Conservation (phyloP, 2,113 vertebrate genomes). For the Pampusana beccarii region DNA sequence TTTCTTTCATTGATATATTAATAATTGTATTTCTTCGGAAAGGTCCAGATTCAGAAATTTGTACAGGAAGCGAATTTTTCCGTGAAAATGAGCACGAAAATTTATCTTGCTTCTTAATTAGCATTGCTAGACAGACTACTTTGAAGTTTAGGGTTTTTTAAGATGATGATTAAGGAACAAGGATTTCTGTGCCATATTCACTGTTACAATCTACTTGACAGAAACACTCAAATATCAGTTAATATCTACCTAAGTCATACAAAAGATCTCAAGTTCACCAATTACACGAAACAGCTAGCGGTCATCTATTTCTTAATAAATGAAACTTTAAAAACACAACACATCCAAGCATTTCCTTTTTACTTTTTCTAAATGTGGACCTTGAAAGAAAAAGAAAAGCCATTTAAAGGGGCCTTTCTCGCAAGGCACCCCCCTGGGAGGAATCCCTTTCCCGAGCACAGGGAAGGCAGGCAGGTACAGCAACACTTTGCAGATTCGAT, state of each 20-base stretch:
- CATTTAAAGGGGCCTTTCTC: not conserved
- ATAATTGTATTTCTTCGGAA: not conserved
- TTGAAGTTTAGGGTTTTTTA: not conserved
- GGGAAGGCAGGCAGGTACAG: not conserved
- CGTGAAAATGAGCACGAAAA: not conserved
- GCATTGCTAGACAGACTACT: not conserved
- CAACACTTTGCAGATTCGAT: not conserved
- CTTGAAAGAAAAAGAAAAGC: not conserved
- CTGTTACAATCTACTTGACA: not conserved
- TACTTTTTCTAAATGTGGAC: not conserved
- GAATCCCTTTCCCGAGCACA: accelerated
- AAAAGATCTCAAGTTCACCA: not conserved
- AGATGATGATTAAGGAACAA: not conserved
- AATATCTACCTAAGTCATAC: not conserved
- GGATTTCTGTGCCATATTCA: not conserved
- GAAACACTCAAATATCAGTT: not conserved
- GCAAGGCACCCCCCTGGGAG: not conserved
- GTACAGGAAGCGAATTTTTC: not conserved
- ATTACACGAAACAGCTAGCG: not conserved
- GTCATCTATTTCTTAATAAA: not conserved
- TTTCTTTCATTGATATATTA: not conserved
- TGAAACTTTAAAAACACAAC: not conserved
- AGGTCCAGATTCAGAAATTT: not conserved
- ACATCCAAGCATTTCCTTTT: not conserved
- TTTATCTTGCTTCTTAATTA: not conserved